Percentiles rank a stretch among this genome's conserved stretches.
phyloP scores from a whole-genome alignment of 2,888 invertebrate genomes.

The Lordiphosa andalusiaca region DNA sequence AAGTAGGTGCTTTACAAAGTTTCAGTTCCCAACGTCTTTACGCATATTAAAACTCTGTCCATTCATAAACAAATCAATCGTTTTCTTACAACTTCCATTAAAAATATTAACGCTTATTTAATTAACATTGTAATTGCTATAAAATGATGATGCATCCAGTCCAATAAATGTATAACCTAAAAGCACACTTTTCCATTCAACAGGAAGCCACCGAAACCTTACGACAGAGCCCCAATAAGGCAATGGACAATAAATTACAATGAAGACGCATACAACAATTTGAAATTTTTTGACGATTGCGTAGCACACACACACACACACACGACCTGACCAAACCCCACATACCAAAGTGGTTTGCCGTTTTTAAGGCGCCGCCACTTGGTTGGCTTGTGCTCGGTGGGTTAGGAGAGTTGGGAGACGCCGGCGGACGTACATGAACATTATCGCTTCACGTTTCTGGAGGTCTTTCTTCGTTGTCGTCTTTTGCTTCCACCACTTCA shows the following conservation, averaged over 20 bases:
- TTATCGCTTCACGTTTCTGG: conserved; percentile 32
- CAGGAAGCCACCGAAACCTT: conserved; percentile 47
- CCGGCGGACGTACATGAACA: conserved; percentile 60
- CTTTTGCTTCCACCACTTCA: conserved; percentile 42
- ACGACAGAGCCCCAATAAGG: conserved; percentile 40
- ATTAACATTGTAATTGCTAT: conserved; percentile 55
- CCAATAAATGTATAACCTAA: conserved; percentile 20
- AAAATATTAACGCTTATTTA: conserved; percentile 56
- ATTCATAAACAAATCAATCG: no score
- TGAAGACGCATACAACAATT: conserved; percentile 23
- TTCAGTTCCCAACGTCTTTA: no score
- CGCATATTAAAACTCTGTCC: no score
- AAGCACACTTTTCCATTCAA: conserved; percentile 27
- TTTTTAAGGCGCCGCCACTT: conserved; percentile 15
- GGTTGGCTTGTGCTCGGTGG: conserved; percentile 10
- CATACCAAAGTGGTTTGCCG: conserved; percentile 17
- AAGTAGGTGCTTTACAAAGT: no score
- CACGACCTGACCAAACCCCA: conserved; percentile 7
- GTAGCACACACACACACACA: conserved; percentile 34
- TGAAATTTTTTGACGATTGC: conserved; percentile 65
- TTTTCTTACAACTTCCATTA: conserved; percentile 36
- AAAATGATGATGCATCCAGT: conserved; percentile 37
- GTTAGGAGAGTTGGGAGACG: conserved; percentile 33
- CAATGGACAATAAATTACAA: conserved; percentile 21
- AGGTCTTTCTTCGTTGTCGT: conserved; percentile 26